Percentiles rank a stretch among this genome's conserved stretches.
phyloP scores from a whole-genome alignment of 2,888 invertebrate genomes.

The Megalurothrips usitatus region DNA sequence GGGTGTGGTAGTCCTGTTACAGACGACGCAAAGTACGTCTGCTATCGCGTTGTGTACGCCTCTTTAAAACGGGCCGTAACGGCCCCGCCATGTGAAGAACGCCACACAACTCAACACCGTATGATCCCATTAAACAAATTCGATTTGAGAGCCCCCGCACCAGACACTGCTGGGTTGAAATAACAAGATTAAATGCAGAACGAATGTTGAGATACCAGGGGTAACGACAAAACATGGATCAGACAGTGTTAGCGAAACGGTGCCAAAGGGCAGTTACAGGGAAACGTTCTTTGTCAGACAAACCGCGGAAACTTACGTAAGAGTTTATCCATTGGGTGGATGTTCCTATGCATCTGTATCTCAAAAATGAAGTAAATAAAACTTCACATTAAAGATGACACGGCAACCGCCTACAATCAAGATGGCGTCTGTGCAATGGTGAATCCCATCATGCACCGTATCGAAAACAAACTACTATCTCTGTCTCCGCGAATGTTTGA shows the following conservation, averaged over 20 bases:
- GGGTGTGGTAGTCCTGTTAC: constrained; percentile 60
- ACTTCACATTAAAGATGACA: constrained; percentile 51
- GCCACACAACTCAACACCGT: constrained; percentile 53
- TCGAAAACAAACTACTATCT: constrained; percentile 36
- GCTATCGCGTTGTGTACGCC: constrained; percentile 51
- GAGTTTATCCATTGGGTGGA: constrained; percentile 32
- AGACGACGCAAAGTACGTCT: constrained; percentile 51
- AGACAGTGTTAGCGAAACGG: constrained; percentile 60
- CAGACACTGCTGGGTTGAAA: constrained; percentile 60
- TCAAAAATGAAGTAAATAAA: constrained; percentile 45
- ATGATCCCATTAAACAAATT: constrained; percentile 74
- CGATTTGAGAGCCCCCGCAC: constrained; percentile 71
- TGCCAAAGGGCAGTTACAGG: constrained; percentile 38
- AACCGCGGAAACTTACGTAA: constrained; percentile 30
- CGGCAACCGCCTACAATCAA: constrained; percentile 69
- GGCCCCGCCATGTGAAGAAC: constrained; percentile 54
- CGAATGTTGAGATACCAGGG: constrained; percentile 58
- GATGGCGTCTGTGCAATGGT: constrained; percentile 54
- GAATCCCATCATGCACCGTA: constrained; percentile 38
- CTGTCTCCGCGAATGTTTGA: neutral
- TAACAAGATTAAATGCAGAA: constrained; percentile 65
- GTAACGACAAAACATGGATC: constrained; percentile 53
- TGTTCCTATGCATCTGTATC: constrained; percentile 44
- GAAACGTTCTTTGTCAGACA: constrained; percentile 34
- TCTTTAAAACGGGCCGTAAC: constrained; percentile 49